Conservation (phyloP, 2,113 vertebrate species). For the Neolamprologus toae region DNA sequence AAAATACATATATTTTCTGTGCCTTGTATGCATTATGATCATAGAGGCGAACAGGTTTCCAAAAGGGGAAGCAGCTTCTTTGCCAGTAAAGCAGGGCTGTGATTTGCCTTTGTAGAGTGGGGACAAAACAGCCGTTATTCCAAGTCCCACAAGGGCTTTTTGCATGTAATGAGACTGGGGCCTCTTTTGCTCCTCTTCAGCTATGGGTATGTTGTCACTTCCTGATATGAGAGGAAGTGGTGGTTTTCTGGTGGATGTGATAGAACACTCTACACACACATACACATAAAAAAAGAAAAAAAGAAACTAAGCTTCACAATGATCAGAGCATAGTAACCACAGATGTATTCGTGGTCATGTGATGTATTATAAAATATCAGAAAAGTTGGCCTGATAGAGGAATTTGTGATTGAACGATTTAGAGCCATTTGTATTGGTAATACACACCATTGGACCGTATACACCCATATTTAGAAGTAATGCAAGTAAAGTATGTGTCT, state of each 20-base stretch:
- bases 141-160: neutral
- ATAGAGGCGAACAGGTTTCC: neutral
- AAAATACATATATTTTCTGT: neutral
- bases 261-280: neutral
- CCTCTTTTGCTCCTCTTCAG: neutral
- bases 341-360: neutral
- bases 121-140: neutral
- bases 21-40: neutral
- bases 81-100: neutral
- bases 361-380: neutral
- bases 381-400: neutral
- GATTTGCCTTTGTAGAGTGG: neutral
- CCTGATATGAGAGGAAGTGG: conserved; percentile 46
- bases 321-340: neutral
- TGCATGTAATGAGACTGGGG: neutral
- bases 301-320: neutral
- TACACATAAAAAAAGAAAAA: neutral
- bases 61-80: neutral
- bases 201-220: conserved; percentile 33
- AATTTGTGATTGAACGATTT: neutral
- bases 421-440: neutral
- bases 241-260: conserved; percentile 17
- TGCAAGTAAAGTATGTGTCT: neutral
- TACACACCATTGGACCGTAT: neutral
- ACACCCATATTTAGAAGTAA: neutral